A percentile compares a stretch with the other conserved stretches of the same genome.
These are phyloP conservation scores for Istiophorus platypterus DNA, from an alignment of 2,113 vertebrate genomes.

Conservation along the genomic window DNA sequence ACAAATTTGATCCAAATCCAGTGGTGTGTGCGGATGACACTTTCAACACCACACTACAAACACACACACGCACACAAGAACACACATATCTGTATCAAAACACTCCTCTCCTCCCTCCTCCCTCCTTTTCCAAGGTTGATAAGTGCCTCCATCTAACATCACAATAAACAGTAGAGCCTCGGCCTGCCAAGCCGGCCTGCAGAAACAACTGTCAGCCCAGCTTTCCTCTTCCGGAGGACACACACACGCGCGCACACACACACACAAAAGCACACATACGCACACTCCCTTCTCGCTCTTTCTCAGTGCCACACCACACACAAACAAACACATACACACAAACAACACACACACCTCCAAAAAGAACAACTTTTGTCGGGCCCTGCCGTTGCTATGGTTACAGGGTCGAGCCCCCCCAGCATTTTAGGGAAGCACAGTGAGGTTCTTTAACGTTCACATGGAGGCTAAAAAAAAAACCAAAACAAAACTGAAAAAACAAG, in stretches of 20 bases:
- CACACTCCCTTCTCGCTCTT: slow-evolving; percentile 6
- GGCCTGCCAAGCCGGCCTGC: slow-evolving; percentile 87
- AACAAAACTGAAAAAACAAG: not conserved
- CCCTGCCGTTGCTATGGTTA: slow-evolving; percentile 69
- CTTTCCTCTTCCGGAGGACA: slow-evolving; percentile 62
- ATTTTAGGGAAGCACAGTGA: slow-evolving; percentile 60
- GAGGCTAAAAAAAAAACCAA: slow-evolving; percentile 1
- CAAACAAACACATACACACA: slow-evolving; percentile 25
- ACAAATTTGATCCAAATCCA: not conserved
- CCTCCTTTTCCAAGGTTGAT: slow-evolving; percentile 51
- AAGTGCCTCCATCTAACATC: slow-evolving; percentile 68
- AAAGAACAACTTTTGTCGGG: slow-evolving; percentile 71
- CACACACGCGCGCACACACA: slow-evolving; percentile 36
- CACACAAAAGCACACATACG: slow-evolving; percentile 43
- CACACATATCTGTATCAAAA: slow-evolving; percentile 27
- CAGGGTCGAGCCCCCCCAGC: slow-evolving; percentile 61
- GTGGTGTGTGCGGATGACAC: slow-evolving; percentile 1
- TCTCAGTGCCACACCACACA: slow-evolving; percentile 27
- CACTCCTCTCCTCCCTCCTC: slow-evolving; percentile 33
- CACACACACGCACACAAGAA: slow-evolving; percentile 28
- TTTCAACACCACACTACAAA: slow-evolving; percentile 11
- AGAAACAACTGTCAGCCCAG: slow-evolving; percentile 87
- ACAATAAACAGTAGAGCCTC: slow-evolving; percentile 90
- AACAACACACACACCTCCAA: slow-evolving; percentile 53
- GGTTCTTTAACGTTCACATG: slow-evolving; percentile 64